Base-by-base conservation (phyloP, 2,888 invertebrate genomes). In the Trimorus sp. region DNA sequence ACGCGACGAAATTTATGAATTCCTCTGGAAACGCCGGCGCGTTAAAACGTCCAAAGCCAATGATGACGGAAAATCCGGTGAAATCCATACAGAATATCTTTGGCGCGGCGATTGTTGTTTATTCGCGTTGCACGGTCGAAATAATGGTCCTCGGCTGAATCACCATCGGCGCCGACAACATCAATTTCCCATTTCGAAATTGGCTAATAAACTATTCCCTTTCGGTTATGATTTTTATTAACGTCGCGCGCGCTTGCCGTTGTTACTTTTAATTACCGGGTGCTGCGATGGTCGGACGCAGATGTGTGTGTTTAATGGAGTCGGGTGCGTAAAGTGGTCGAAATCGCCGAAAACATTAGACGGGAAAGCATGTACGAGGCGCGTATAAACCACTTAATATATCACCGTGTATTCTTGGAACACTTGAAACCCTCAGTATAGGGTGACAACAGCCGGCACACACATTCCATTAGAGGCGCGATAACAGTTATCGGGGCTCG, bases 391-490 rank as follows among this genome's bases (percentile, higher is more conserved):
- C 53, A 71, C 26, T 71, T 42, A 53, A 71, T 60, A 71, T 71
- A 36, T 71, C 15, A 45, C 37, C 16, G 49, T 54, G 15, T 71
- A 71, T 71, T 54, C 48, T 62, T 38, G 38, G 11, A 63, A 56
- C 15, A 56, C 62, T 73, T 56, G 63, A 58, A 65, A 40, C 40
- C 15, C 15, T 74, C 14, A 60, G 59, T 12, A 54, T 75, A 60
- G 51, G 68, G 66, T 65, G 65, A 65, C 75, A 59, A 54, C 68
- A 68, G 59, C 75, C 66, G 54, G 53, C 53, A 15, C 60, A 75
- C 60, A 68, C 68, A 68, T 75, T 75, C 75, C 75, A 75, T 75
- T 75, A 75, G 54, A 68, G 15, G 68, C 15, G 11, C 75, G 75
- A 75, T 75, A 75, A 68, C 69, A 49, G 76, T 77, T 77, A 70